phyloP scores from a whole-genome alignment of 2,797 vertebrate genomes.

The Sebastes matsubarae region DNA sequence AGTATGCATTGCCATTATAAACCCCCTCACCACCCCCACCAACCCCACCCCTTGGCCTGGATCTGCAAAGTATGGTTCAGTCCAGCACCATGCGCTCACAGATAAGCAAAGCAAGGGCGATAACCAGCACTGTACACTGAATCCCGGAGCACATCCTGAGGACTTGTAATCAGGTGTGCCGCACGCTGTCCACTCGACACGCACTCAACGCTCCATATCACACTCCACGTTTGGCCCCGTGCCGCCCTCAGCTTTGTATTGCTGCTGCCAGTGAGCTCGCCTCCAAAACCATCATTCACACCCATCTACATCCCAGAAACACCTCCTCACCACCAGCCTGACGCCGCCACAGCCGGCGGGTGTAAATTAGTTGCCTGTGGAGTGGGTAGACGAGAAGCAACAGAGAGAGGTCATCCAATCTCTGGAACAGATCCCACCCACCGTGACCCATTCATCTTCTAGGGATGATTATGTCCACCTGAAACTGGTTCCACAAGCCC shows the following conservation, averaged over 20 bases:
- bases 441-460: neutral
- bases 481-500: slow-evolving; percentile 6
- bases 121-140: slow-evolving; percentile 32
- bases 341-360: slow-evolving; percentile 35
- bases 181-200: slow-evolving; percentile 61
- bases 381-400: neutral
- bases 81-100: slow-evolving; percentile 31
- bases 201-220: slow-evolving; percentile 52
- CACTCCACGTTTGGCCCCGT: slow-evolving; percentile 32
- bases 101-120: slow-evolving; percentile 61
- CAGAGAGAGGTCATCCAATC: slow-evolving; percentile 36
- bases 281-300: slow-evolving; percentile 49
- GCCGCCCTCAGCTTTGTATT: slow-evolving; percentile 11
- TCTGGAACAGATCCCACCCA: neutral
- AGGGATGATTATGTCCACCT: slow-evolving; percentile 10
- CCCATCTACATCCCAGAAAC: slow-evolving; percentile 41
- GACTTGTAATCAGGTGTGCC: slow-evolving; percentile 67
- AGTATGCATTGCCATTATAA: slow-evolving; percentile 28
- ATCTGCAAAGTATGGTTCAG: slow-evolving; percentile 45
- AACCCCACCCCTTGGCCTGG: slow-evolving; percentile 22
- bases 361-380: slow-evolving; percentile 25
- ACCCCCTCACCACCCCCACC: neutral
- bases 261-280: slow-evolving; percentile 21
- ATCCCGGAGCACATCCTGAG: slow-evolving; percentile 28
- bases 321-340: slow-evolving; percentile 39